phyloP scores from a whole-genome alignment of 2,113 vertebrate genomes.

The Ceuthmochares aereus region DNA sequence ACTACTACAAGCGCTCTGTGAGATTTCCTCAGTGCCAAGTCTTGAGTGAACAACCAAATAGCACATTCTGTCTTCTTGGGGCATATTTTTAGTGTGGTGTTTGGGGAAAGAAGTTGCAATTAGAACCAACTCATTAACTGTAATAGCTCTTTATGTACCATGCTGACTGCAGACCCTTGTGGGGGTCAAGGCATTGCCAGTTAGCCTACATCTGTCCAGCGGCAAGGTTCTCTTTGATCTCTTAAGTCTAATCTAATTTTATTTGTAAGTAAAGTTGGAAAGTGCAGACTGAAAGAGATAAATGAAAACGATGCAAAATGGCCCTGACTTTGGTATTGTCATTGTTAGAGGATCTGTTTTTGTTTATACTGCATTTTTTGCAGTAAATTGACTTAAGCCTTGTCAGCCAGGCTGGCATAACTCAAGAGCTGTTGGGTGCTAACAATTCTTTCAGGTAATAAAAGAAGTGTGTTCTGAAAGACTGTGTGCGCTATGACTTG shows the following conservation, averaged over 20 bases:
- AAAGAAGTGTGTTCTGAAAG: background rate
- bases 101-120: conserved; percentile 52
- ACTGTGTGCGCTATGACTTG: background rate
- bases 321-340: background rate
- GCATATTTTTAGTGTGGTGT: conserved; percentile 21
- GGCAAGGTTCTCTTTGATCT: conserved; percentile 26
- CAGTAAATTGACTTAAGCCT: background rate
- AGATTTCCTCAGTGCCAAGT: background rate
- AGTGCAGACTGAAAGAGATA: background rate
- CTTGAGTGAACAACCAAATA: conserved; percentile 43
- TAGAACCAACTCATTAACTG: conserved; percentile 70
- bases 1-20: background rate
- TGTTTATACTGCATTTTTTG: background rate
- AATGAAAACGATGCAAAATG: background rate
- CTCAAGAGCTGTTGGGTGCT: conserved; percentile 4
- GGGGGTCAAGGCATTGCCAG: background rate
- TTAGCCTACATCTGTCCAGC: conserved; percentile 51
- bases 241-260: conserved; percentile 23
- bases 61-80: conserved; percentile 37
- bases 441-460: conserved; percentile 19
- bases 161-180: background rate
- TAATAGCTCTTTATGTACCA: conserved; percentile 42
- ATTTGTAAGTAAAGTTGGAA: conserved; percentile 30
- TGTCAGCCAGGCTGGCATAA: conserved; percentile 7
- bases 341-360: background rate